A percentile compares a stretch with the other conserved stretches of the same genome.
Evolutionary conservation across 2,888 invertebrate genomes (phyloP).

Genomic region (Eupithecia abbreviata): DNA sequence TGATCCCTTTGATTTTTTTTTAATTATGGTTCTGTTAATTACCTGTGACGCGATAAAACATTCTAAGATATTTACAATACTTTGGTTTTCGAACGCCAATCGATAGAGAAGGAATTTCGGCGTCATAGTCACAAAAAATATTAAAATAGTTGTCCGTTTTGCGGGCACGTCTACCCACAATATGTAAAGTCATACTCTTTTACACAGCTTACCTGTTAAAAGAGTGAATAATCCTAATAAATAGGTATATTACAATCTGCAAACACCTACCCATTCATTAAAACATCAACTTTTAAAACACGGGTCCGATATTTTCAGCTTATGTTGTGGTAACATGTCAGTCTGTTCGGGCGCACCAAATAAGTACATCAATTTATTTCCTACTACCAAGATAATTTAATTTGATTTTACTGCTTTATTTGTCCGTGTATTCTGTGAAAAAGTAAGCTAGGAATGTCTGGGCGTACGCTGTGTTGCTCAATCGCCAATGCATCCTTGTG

Average conservation of each 20-base stretch:
- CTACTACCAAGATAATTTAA: neutral
- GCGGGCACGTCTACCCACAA: neutral
- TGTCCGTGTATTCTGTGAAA: neutral
- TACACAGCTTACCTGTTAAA: neutral
- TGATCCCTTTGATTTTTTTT: conserved; percentile 59
- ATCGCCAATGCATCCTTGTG: neutral
- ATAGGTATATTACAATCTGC: neutral
- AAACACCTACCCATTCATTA: neutral
- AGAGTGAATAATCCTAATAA: neutral
- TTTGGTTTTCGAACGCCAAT: neutral
- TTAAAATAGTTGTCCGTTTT: neutral
- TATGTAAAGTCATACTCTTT: neutral
- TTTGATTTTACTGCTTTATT: neutral
- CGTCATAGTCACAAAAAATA: neutral
- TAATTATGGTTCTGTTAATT: neutral
- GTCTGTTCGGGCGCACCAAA: neutral
- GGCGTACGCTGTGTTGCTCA: neutral
- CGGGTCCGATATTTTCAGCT: neutral
- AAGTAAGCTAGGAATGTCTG: neutral
- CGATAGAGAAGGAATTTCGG: neutral
- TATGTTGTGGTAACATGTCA: neutral
- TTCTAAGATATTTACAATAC: neutral
- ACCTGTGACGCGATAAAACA: neutral
- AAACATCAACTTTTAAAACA: neutral
- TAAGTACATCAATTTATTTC: neutral